phyloP scores from a whole-genome alignment of 2,113 vertebrate species.

The Hylia prasina region DNA sequence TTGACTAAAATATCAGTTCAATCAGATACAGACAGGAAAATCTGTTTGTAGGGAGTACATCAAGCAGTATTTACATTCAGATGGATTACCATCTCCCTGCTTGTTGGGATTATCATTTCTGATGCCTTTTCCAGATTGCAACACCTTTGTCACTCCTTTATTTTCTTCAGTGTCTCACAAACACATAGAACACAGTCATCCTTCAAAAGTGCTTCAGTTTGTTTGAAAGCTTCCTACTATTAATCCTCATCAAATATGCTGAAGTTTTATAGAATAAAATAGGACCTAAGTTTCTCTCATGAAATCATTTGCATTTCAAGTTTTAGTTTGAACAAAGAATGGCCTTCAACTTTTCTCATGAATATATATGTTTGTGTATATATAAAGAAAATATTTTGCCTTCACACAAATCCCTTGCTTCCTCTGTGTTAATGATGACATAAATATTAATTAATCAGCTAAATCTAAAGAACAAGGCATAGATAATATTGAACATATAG shows the following conservation, averaged over 20 bases:
- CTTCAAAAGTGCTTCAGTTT: neutral
- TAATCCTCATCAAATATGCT: neutral
- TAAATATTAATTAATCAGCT: neutral
- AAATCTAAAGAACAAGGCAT: neutral
- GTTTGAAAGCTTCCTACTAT: neutral
- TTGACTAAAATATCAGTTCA: slow-evolving; percentile 24
- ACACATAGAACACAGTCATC: neutral
- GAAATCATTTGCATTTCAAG: neutral
- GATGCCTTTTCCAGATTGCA: slow-evolving; percentile 23
- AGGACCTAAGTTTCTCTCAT: neutral
- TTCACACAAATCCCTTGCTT: neutral
- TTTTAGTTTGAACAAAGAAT: neutral
- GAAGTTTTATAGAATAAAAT: neutral
- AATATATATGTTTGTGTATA: neutral
- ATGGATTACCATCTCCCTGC: slow-evolving; percentile 14
- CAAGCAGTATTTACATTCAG: slow-evolving; percentile 41
- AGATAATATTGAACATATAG: neutral
- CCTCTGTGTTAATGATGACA: neutral
- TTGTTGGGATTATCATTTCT: slow-evolving; percentile 2
- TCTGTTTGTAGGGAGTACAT: slow-evolving; percentile 30
- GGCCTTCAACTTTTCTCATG: neutral
- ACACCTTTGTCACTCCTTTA: neutral
- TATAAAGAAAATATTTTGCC: neutral
- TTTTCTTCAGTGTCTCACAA: neutral
- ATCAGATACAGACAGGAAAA: neutral